These are phyloP conservation scores for Paradoxurus hermaphroditus DNA, from an alignment of 2,113 vertebrate genomes.

Conservation along the genomic window DNA sequence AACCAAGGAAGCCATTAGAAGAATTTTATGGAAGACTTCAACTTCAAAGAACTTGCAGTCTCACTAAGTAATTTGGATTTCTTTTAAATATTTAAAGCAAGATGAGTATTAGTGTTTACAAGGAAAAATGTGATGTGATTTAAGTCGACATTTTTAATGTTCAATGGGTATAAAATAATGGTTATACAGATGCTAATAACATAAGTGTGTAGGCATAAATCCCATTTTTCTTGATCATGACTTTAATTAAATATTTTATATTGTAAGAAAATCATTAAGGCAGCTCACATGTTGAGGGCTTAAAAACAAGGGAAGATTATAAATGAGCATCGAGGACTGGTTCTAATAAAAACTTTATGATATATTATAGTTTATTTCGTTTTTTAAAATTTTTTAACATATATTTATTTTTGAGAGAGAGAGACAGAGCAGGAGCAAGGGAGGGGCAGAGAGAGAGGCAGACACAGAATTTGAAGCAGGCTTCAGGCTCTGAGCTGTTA, in stretches of 20 bases:
- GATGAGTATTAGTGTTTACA: neutral
- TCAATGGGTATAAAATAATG: neutral
- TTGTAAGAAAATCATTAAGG: neutral
- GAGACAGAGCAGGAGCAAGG: no score
- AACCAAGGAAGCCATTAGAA: neutral
- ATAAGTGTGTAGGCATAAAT: neutral
- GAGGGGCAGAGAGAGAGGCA: no score
- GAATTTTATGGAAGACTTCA: neutral
- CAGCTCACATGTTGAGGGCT: neutral
- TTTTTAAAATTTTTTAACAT: no score
- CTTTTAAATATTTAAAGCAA: slow-evolving; percentile 1
- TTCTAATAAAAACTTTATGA: neutral
- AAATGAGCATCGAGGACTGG: neutral
- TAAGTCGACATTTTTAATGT: neutral
- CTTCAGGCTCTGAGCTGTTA: no score
- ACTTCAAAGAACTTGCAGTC: neutral
- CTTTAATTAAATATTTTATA: neutral
- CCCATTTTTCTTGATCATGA: neutral
- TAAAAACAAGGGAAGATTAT: neutral
- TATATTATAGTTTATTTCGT: neutral
- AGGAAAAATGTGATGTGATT: neutral
- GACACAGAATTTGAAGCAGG: no score
- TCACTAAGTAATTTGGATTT: slow-evolving; percentile 34
- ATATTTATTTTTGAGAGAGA: no score
- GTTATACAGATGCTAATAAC: neutral